These are phyloP conservation scores for Lepidostoma basale DNA, from an alignment of 1,140 invertebrate genomes.

Conservation along the genomic window DNA sequence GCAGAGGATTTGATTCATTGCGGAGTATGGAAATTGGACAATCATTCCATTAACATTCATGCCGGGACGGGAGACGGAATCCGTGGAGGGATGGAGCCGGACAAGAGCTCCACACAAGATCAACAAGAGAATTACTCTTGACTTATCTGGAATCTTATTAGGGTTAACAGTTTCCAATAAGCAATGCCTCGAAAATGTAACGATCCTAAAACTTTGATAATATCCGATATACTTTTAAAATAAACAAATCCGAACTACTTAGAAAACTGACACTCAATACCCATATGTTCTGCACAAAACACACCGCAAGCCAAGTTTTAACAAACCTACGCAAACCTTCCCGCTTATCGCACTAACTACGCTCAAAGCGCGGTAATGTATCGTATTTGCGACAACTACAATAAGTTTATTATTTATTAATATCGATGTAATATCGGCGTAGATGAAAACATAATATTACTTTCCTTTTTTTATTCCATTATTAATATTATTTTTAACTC, in stretches of 20 bases:
- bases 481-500: no score
- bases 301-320: background rate
- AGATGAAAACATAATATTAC: no score
- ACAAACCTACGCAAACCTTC: background rate
- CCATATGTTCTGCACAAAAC: background rate
- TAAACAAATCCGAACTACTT: background rate
- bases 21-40: conserved; percentile 14
- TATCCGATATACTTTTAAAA: background rate
- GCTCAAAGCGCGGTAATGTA: no score
- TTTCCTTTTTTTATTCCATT: no score
- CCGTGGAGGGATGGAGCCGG: background rate
- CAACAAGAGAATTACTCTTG: no score
- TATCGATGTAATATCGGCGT: no score
- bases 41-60: conserved; percentile 18
- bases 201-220: background rate
- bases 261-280: background rate
- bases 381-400: no score
- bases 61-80: background rate
- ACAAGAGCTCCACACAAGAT: background rate
- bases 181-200: background rate
- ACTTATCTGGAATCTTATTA: no score
- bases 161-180: no score
- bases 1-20: conserved; percentile 6
- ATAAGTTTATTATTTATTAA: no score
- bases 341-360: no score